These are phyloP conservation scores for Odontomachus brunneus DNA, from an alignment of 1,140 invertebrate species.

Conservation along the genomic window DNA sequence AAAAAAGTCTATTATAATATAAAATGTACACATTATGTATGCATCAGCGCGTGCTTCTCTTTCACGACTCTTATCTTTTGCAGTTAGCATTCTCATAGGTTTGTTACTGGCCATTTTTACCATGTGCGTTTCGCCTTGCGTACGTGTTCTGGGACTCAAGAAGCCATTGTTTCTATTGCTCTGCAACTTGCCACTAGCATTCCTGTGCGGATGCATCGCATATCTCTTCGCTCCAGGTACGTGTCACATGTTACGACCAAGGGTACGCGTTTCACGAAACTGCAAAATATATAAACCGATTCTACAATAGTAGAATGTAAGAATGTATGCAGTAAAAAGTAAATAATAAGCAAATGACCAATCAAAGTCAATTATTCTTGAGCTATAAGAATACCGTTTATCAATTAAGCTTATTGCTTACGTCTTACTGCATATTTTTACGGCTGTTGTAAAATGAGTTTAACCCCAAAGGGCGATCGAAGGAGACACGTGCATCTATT, in stretches of 20 bases:
- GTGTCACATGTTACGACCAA: not conserved
- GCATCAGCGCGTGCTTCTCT: too few species aligned
- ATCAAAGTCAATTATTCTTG: too few species aligned
- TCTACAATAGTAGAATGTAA: too few species aligned
- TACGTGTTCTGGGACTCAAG: not conserved
- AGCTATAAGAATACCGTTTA: too few species aligned
- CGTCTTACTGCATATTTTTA: too few species aligned
- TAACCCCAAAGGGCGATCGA: not conserved
- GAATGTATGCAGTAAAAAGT: too few species aligned
- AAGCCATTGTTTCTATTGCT: not conserved
- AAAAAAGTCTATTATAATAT: too few species aligned
- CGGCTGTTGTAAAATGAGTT: too few species aligned
- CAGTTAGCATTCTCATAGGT: conserved; percentile 36
- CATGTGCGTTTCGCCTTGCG: not conserved
- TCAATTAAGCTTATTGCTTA: too few species aligned
- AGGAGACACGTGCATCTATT: not conserved
- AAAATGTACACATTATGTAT: too few species aligned
- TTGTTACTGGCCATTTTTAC: not conserved
- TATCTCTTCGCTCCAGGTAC: conserved; percentile 87
- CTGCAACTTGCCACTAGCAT: conserved; percentile 83
- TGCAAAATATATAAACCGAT: not conserved
- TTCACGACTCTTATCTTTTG: conserved; percentile 35
- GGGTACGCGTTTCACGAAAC: not conserved
- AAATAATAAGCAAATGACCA: too few species aligned
- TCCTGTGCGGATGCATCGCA: conserved; percentile 85